Conservation (phyloP, 2,113 vertebrate species). For the Vulpes lagopus region DNA sequence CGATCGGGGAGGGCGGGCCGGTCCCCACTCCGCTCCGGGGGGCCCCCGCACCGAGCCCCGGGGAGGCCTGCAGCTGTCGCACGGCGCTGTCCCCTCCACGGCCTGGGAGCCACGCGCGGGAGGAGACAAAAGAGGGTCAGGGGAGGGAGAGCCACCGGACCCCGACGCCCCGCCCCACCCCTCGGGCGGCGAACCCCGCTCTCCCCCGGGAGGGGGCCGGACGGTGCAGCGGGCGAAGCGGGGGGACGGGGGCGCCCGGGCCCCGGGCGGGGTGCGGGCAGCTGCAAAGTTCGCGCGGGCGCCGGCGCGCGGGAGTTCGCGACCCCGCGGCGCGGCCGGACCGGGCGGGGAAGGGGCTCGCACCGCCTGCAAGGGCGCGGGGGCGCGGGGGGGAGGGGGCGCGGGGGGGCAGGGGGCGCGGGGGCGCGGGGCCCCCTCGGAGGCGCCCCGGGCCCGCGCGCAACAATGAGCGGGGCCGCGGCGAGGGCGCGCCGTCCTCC, state of each 20-base stretch:
- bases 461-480: conserved; percentile 51
- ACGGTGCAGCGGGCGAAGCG: too few species aligned
- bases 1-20: conserved; percentile 89
- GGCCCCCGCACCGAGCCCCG: conserved; percentile 87
- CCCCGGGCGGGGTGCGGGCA: conserved; percentile 43
- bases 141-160: conserved; percentile 58
- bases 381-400: too few species aligned
- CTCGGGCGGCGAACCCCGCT: neutral
- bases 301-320: conserved; percentile 75
- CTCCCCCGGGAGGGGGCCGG: neutral
- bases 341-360: neutral
- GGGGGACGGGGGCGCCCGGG: neutral
- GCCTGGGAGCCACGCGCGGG: conserved; percentile 74
- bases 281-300: conserved; percentile 77
- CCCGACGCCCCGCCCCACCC: conserved; percentile 59
- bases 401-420: too few species aligned
- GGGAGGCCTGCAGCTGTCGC: conserved; percentile 86
- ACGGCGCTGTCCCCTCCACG: conserved; percentile 89
- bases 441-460: neutral
- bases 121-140: conserved; percentile 80
- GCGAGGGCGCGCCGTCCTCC: conserved; percentile 50
- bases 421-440: neutral
- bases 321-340: conserved; percentile 7
- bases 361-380: too few species aligned
- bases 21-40: conserved; percentile 89